Base-by-base conservation (phyloP, 2,113 vertebrate species). In the Phasianus colchicus region DNA sequence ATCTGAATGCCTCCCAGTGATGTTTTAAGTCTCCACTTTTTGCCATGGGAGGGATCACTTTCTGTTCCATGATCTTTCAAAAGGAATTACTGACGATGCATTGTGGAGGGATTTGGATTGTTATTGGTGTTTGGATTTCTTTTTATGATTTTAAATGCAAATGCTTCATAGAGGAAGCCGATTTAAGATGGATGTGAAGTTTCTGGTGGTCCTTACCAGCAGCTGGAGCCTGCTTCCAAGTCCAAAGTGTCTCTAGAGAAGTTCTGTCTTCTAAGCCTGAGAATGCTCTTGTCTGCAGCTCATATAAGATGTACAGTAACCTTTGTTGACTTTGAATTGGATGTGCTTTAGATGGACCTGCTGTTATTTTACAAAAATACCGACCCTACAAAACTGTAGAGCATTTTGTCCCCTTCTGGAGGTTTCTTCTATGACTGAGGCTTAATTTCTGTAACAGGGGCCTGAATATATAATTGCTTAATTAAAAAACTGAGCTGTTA, bases 241-340 rank as follows among this genome's bases (percentile, higher is more conserved):
- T n/a, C 52, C 2, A 3, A 80, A 14, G 7, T 22, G 24, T 30
- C 24, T 47, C 50, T 2, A 2, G n/a, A 64, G 15, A 83, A 32
- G 27, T 22, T 36, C 7, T 5, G 10, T 47, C 54, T 64, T 45
- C 48, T 15, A 12, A 82, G 14, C 11, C 6, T 10, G 12, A 24
- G 15, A 36, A 30, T 8, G 9, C 4, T 78, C 38, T 36, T 65
- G 16, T 11, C 69, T 60, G 27, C 4, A 27, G 20, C 19, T 83
- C 43, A 5, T 22, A 4, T 0, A 0, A 78, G 36, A 3, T 1
- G 0, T 2, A 1, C 4, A 20, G 71, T 27, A 32, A 10, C 21
- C 11, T 77, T 63, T 77, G 32, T 11, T 82, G 86, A 9, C 27
- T 65, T 84, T 40, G 18, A 24, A 16, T 75, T 40, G 67, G 12